Conservation (phyloP, 2,113 vertebrate species). For the Erythrocercus mccallii region DNA sequence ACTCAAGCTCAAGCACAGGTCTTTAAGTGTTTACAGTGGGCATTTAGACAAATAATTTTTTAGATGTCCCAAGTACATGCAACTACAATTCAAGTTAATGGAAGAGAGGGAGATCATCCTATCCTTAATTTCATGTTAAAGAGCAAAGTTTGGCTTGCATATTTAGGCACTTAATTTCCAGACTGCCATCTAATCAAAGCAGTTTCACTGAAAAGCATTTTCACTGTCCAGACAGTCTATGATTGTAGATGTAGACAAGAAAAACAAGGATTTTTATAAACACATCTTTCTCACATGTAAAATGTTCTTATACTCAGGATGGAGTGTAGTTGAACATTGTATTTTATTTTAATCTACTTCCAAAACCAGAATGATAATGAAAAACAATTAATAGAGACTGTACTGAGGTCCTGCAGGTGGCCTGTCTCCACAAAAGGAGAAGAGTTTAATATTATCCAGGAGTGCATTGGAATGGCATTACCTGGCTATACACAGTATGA, state of each 20-base stretch:
- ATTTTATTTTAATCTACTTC: background rate
- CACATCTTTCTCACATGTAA: background rate
- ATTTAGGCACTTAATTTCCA: background rate
- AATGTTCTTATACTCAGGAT: background rate
- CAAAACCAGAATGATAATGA: background rate
- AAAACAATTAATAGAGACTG: background rate
- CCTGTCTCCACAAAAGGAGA: background rate
- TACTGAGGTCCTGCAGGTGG: background rate
- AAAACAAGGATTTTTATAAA: background rate
- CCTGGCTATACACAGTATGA: rapidly evolving
- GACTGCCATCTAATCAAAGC: background rate
- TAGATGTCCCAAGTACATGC: rapidly evolving
- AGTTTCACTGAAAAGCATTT: background rate
- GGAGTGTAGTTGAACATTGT: background rate
- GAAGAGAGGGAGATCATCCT: background rate
- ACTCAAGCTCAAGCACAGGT: background rate
- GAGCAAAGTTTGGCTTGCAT: background rate
- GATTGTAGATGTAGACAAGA: background rate
- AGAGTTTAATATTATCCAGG: background rate
- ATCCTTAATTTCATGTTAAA: background rate
- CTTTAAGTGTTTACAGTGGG: background rate
- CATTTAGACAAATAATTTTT: background rate
- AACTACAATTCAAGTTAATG: background rate
- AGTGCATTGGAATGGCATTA: background rate
- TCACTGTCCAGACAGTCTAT: rapidly evolving